These are phyloP conservation scores for Sarotherodon lohbergeri DNA, from an alignment of 2,113 vertebrate genomes.

Conservation along the genomic window DNA sequence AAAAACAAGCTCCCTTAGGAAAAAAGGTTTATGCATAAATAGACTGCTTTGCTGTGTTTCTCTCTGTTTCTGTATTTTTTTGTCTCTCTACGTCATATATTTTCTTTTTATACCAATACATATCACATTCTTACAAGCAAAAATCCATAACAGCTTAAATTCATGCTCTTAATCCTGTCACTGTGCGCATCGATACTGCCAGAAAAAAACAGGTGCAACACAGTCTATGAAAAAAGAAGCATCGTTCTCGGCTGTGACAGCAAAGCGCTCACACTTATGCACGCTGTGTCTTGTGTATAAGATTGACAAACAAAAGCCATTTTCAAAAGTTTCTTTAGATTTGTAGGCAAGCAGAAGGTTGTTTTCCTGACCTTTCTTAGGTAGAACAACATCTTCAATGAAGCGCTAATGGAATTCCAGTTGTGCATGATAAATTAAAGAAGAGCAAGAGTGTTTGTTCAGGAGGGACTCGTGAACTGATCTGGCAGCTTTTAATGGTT, in stretches of 20 bases:
- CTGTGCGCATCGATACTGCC: background rate
- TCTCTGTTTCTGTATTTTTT: background rate
- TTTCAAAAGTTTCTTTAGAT: background rate
- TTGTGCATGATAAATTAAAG: background rate
- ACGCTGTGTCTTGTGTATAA: background rate
- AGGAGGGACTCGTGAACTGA: background rate
- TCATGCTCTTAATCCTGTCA: background rate
- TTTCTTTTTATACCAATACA: background rate
- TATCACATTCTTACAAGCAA: background rate
- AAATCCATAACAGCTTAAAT: background rate
- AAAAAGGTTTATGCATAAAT: background rate
- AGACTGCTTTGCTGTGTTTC: conserved; percentile 14
- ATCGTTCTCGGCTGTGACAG: background rate
- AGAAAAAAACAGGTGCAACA: background rate
- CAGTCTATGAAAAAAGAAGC: background rate
- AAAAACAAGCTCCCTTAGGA: background rate
- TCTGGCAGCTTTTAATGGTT: background rate
- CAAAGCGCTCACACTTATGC: background rate
- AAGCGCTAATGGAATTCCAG: background rate
- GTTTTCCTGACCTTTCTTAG: background rate
- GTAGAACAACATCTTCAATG: background rate
- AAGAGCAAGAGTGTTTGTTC: background rate
- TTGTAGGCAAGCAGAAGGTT: background rate
- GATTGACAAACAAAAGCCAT: background rate
- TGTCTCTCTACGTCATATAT: background rate